phyloP scores from a whole-genome alignment of 2,797 vertebrate species.

The Arctocebus calabarensis region DNA sequence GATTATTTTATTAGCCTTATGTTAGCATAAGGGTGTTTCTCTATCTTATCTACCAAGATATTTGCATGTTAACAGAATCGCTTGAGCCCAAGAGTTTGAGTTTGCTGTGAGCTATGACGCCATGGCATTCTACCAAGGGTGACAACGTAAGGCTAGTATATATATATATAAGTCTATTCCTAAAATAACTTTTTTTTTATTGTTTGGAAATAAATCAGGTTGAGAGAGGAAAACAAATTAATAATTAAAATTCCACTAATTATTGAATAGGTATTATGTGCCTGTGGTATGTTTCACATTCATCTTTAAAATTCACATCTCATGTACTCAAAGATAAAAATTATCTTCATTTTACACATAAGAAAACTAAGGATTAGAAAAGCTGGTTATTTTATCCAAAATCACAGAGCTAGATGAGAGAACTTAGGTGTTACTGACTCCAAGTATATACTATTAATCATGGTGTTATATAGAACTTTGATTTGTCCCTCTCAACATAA shows the following conservation, averaged over 20 bases:
- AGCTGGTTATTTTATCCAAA: neutral
- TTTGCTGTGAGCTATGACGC: too few species aligned
- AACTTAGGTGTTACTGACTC: neutral
- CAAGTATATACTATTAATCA: neutral
- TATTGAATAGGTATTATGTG: neutral
- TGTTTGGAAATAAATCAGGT: neutral
- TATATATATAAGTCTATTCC: neutral
- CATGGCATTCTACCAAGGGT: too few species aligned
- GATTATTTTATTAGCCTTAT: neutral
- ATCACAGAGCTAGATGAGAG: neutral
- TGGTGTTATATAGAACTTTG: neutral
- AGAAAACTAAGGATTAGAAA: neutral
- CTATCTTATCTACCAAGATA: neutral
- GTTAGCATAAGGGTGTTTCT: neutral
- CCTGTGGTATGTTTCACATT: neutral
- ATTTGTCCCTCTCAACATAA: neutral
- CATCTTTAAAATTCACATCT: conserved; percentile 7
- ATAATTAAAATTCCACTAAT: conserved; percentile 16
- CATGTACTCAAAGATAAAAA: conserved; percentile 10
- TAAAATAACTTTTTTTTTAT: neutral
- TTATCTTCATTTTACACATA: conserved; percentile 40
- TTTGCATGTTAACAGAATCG: neutral
- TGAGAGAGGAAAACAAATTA: conserved; percentile 34
- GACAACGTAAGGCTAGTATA: too few species aligned
- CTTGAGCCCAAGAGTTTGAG: too few species aligned